Base-by-base conservation (phyloP, 2,888 invertebrate genomes). In the Blera fallax region DNA sequence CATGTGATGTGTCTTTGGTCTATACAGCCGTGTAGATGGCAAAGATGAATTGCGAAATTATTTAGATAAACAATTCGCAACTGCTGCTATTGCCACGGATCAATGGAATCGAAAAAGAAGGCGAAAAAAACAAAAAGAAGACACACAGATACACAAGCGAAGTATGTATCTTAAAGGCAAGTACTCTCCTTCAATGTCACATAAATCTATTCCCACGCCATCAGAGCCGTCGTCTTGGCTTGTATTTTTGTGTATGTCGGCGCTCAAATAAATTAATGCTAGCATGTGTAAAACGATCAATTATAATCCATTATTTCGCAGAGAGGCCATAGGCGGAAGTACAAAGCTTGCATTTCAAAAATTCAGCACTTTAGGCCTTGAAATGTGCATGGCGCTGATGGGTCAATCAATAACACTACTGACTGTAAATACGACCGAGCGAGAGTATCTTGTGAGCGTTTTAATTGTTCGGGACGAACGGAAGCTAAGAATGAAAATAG, bases 121-220 rank as follows among this genome's bases (percentile, higher is more conserved):
- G 4, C 8, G 2, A 48, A 58, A 27, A 2, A 54, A 21, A 32
- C 18, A n/a, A 1, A 27, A 21, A 50, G 14, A 54, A 34, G 37
- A 56, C 5, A 34, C 14, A 14, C 45, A 70, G 43, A 18, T n/a
- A n/a, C n/a, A n/a, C n/a, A n/a, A n/a, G n/a, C n/a, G n/a, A 65
- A 32, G 43, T 52, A 21, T 48, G 8, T 50, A 3, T 56, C 74
- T 73, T 29, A n/a, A 27, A 52, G 73, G 34, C 62, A 73, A 73
- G 62, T 64, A 62, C 62, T 73, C 73, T 64, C 10, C 21, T 76
- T 65, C 76, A 76, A 76, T 76, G 76, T 65, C 76, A 48, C 65
- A 76, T 67, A 67, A 65, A 76, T 56, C 67, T 50, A 58, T 76
- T 76, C 76, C 76, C 67, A 76, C 76, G 76, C 76, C 65, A 18